These are phyloP conservation scores for Tenebrosternarchus preto DNA, from an alignment of 2,113 vertebrate genomes.

Conservation along the genomic window DNA sequence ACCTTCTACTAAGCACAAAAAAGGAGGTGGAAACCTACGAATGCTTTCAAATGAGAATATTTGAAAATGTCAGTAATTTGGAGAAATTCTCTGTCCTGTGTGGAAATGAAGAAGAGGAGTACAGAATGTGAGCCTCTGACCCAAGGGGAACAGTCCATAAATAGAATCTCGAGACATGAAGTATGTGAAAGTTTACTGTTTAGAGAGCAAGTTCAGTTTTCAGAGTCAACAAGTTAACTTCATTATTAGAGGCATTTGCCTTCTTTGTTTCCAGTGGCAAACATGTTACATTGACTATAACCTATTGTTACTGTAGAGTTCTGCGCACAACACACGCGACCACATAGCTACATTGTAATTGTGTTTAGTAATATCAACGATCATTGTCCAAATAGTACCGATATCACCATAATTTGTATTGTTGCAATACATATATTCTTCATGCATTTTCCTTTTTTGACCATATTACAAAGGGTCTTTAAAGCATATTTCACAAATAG, in stretches of 20 bases:
- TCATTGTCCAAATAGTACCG: neutral
- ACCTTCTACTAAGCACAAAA: neutral
- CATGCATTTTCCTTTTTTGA: neutral
- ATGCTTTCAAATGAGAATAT: neutral
- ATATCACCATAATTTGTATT: neutral
- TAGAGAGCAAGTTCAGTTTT: constrained; percentile 35
- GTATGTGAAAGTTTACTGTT: constrained; percentile 44
- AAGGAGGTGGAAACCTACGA: neutral
- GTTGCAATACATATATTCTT: neutral
- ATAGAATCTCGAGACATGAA: constrained; percentile 52
- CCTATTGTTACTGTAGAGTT: neutral
- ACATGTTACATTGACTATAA: neutral
- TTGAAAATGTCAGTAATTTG: neutral
- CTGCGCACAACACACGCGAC: neutral
- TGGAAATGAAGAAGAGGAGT: constrained; percentile 13
- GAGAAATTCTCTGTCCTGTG: neutral
- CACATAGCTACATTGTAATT: too few relatives aligned
- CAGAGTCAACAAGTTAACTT: constrained; percentile 18
- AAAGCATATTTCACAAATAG: neutral
- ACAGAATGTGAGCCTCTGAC: constrained; percentile 1
- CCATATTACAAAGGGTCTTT: neutral
- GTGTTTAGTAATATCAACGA: too few relatives aligned
- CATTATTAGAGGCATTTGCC: neutral
- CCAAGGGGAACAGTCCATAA: constrained; percentile 35
- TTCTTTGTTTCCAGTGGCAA: neutral